phyloP scores from a whole-genome alignment of 1,140 invertebrate genomes.

The Melitaea cinxia region DNA sequence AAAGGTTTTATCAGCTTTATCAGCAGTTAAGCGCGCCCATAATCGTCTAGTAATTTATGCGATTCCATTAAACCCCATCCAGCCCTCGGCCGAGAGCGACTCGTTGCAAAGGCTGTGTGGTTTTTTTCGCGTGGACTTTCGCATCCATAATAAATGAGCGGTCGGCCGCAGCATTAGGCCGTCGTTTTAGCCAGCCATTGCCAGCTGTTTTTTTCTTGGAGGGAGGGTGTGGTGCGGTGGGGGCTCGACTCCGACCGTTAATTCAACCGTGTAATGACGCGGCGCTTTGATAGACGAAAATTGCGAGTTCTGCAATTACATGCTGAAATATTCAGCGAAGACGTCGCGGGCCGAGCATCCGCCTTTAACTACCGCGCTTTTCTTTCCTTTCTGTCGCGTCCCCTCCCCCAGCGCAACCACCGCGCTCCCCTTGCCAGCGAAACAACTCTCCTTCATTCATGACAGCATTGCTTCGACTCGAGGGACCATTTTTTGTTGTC shows the following conservation, averaged over 20 bases:
- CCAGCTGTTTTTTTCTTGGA: conserved; percentile 45
- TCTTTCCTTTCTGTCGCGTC: conserved; percentile 33
- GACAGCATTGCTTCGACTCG: conserved; percentile 34
- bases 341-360: conserved; percentile 38
- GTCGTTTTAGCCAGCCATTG: conserved; percentile 47
- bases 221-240: conserved; percentile 23
- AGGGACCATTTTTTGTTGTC: conserved; percentile 42
- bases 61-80: conserved; percentile 45
- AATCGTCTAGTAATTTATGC: conserved; percentile 48
- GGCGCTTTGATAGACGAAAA: conserved; percentile 57
- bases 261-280: conserved; percentile 60
- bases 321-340: conserved; percentile 65
- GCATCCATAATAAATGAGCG: conserved; percentile 67
- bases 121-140: conserved; percentile 48
- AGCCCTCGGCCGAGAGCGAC: conserved; percentile 20
- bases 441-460: conserved; percentile 40
- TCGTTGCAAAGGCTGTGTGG: conserved; percentile 29
- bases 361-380: conserved; percentile 45
- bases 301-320: conserved; percentile 66
- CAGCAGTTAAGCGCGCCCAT: conserved; percentile 38
- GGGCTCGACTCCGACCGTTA: conserved; percentile 43
- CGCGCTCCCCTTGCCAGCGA: conserved; percentile 10
- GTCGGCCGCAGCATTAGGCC: conserved; percentile 50
- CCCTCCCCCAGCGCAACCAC: conserved; percentile 3
- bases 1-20: conserved; percentile 36